Evolutionary conservation across 2,888 invertebrate species (phyloP).

Genomic region (Athripsodes cinereus): DNA sequence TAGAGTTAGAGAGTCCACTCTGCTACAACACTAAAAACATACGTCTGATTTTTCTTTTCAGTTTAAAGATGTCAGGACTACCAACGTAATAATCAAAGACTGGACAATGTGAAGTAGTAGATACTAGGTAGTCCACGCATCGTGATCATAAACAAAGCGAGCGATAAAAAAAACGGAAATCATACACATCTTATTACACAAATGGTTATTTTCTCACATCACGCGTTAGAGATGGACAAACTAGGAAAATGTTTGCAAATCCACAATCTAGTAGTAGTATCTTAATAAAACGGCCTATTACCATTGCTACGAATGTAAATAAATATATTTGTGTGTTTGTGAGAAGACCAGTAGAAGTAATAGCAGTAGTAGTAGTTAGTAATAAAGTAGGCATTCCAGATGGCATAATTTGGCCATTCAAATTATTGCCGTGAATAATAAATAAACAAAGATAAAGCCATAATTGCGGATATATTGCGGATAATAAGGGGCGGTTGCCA

Average conservation of each 20-base stretch:
- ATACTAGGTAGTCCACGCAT: too few relatives aligned
- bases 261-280: not conserved
- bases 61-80: too few relatives aligned
- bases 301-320: not conserved
- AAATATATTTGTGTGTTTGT: not conserved
- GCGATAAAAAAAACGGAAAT: too few relatives aligned
- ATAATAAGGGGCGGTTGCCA: not conserved
- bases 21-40: too few relatives aligned
- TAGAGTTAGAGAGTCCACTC: too few relatives aligned
- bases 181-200: too few relatives aligned
- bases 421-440: conserved; percentile 6
- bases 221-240: not conserved
- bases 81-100: too few relatives aligned
- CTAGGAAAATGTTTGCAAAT: not conserved
- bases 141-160: too few relatives aligned
- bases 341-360: not conserved
- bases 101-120: too few relatives aligned
- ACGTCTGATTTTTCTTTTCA: too few relatives aligned
- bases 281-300: not conserved
- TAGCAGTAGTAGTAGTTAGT: not conserved
- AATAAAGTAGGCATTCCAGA: conserved; percentile 1
- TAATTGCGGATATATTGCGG: conserved; percentile 2
- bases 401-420: conserved; percentile 3
- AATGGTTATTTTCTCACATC: too few relatives aligned
- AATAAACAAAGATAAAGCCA: conserved; percentile 4